Percentiles rank a stretch among this genome's conserved stretches.
These are phyloP conservation scores for Gallinago nigripennis DNA, from an alignment of 2,797 vertebrate species.

Conservation along the genomic window DNA sequence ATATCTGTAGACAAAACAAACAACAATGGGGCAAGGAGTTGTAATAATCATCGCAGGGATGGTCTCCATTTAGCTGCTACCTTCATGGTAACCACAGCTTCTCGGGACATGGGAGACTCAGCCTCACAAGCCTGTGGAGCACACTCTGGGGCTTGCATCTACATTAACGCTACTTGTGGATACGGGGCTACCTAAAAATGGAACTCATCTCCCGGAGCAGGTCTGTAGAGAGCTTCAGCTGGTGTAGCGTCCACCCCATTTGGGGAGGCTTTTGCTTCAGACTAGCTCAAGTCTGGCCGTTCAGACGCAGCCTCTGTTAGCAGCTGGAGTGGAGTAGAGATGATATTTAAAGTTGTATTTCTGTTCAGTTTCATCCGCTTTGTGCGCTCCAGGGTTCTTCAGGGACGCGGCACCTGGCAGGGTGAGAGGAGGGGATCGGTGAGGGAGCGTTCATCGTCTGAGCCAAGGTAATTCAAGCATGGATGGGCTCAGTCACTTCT, in stretches of 20 bases:
- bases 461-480: accelerated
- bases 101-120: neutral
- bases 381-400: neutral
- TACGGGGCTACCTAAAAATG: neutral
- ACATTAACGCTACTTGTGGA: neutral
- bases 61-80: neutral
- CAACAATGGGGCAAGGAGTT: neutral
- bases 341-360: neutral
- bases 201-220: too few species aligned
- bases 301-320: neutral
- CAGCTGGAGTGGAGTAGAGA: accelerated
- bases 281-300: neutral
- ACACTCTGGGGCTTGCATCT: neutral
- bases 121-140: neutral
- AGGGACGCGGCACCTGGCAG: accelerated
- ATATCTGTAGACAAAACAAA: neutral
- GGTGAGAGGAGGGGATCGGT: neutral
- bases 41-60: neutral
- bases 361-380: neutral
- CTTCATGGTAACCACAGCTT: neutral
- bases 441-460: too few species aligned
- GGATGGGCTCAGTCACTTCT: accelerated
- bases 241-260: accelerated
- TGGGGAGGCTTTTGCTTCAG: neutral
- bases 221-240: neutral